Conservation (phyloP, 2,888 invertebrate genomes). For the Megalurothrips usitatus region DNA sequence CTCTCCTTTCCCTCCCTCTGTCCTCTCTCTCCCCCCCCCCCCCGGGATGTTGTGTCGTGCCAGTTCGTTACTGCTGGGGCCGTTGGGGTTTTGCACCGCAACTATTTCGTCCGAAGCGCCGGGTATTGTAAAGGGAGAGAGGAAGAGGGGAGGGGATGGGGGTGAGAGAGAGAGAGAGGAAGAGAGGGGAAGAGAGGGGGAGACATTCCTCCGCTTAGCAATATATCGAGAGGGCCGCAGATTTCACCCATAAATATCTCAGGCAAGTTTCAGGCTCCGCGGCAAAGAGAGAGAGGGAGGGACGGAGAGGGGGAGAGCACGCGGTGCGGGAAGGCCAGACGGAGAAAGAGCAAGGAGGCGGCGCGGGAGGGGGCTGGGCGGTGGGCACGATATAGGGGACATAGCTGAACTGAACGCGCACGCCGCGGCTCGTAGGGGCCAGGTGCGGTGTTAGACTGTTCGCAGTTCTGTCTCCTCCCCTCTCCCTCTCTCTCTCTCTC, state of each 20-base stretch:
- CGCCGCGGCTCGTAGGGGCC: background rate
- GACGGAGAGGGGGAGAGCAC: background rate
- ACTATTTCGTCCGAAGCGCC: background rate
- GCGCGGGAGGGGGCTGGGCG: background rate
- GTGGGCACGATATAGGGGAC: background rate
- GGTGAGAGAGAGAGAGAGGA: no score
- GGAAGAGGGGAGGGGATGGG: no score
- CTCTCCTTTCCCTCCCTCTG: background rate
- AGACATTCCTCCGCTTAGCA: constrained; percentile 11
- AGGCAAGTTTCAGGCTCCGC: background rate
- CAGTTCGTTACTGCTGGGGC: background rate
- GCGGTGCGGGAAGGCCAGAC: background rate
- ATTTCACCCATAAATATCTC: constrained; percentile 26
- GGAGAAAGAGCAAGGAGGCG: background rate
- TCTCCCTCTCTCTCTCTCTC: no score
- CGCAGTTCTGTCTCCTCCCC: no score
- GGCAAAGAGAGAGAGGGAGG: background rate
- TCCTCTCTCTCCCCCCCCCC: background rate
- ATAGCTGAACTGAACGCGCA: no score
- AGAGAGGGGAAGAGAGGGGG: background rate
- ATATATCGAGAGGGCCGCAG: constrained; percentile 18
- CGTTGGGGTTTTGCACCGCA: background rate
- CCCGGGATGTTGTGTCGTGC: no score
- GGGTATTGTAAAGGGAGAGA: background rate
- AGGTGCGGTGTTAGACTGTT: background rate